Conservation (phyloP, 2,797 vertebrate genomes). For the Erethizon dorsatum region DNA sequence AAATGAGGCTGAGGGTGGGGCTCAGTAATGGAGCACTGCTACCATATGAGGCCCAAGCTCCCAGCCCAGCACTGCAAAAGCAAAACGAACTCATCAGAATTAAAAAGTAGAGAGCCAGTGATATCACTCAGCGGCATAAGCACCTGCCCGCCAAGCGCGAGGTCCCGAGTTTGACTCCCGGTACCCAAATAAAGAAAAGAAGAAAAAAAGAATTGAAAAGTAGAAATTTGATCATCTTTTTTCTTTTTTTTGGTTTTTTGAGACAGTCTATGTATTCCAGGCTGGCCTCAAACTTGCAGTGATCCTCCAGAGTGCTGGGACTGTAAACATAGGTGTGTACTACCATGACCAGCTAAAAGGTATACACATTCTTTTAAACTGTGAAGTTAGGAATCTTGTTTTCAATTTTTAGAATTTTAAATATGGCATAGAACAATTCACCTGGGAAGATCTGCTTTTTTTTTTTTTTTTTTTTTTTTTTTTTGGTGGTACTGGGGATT, state of each 20-base stretch:
- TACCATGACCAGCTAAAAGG: background rate
- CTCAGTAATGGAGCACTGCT: background rate
- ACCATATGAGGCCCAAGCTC: too few species aligned
- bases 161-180: too few species aligned
- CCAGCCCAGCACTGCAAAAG: too few species aligned
- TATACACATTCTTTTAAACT: background rate
- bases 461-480: too few species aligned
- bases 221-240: background rate
- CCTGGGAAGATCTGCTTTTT: background rate
- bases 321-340: background rate
- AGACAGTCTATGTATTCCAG: background rate
- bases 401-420: conserved; percentile 41
- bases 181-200: too few species aligned
- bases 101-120: too few species aligned
- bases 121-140: too few species aligned
- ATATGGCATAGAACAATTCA: background rate
- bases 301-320: background rate
- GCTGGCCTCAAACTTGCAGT: background rate
- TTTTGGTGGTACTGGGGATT: background rate
- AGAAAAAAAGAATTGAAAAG: too few species aligned
- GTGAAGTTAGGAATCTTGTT: background rate
- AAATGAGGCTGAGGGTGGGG: background rate
- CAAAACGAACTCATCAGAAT: too few species aligned
- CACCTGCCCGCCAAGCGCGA: too few species aligned
- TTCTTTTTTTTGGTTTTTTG: background rate